Evolutionary conservation across 2,888 invertebrate genomes (phyloP).

Genomic region (Temnothorax ravouxi): DNA sequence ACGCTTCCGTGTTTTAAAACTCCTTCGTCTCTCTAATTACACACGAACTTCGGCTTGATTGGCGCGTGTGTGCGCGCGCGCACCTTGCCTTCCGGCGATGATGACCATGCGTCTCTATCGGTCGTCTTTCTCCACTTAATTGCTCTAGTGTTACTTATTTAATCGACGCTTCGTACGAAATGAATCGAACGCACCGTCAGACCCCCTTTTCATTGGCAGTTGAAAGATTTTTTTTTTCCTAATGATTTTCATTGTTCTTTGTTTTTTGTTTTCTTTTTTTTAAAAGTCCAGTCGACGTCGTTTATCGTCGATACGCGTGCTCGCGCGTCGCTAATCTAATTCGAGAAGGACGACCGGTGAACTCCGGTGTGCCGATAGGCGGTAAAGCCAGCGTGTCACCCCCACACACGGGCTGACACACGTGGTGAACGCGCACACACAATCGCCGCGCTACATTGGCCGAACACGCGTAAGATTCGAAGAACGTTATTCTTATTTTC

Average conservation of each 20-base stretch:
- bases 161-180: slow-evolving; percentile 19
- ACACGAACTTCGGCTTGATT: slow-evolving; percentile 41
- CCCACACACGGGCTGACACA: neutral
- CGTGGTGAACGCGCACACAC: slow-evolving; percentile 62
- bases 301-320: slow-evolving; percentile 25
- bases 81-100: slow-evolving; percentile 5
- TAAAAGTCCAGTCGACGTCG: slow-evolving; percentile 39
- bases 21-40: slow-evolving; percentile 47
- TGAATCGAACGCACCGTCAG: slow-evolving; percentile 14
- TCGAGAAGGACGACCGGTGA: slow-evolving; percentile 24
- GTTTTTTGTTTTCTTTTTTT: neutral
- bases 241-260: neutral
- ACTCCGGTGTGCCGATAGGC: slow-evolving; percentile 26
- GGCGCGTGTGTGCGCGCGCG: slow-evolving; percentile 24
- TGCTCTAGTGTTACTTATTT: slow-evolving; percentile 28
- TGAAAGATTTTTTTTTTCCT: slow-evolving; percentile 9
- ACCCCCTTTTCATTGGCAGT: slow-evolving; percentile 32
- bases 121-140: slow-evolving; percentile 25
- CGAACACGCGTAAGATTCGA: slow-evolving; percentile 67
- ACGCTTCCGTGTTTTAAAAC: slow-evolving; percentile 48
- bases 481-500: slow-evolving; percentile 73
- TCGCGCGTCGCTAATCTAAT: neutral
- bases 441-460: slow-evolving; percentile 51
- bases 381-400: slow-evolving; percentile 17
- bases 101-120: slow-evolving; percentile 31